Percentiles rank a stretch among this genome's conserved stretches.
Conservation (phyloP, 2,797 vertebrate species). For the Thalassophryne amazonica region DNA sequence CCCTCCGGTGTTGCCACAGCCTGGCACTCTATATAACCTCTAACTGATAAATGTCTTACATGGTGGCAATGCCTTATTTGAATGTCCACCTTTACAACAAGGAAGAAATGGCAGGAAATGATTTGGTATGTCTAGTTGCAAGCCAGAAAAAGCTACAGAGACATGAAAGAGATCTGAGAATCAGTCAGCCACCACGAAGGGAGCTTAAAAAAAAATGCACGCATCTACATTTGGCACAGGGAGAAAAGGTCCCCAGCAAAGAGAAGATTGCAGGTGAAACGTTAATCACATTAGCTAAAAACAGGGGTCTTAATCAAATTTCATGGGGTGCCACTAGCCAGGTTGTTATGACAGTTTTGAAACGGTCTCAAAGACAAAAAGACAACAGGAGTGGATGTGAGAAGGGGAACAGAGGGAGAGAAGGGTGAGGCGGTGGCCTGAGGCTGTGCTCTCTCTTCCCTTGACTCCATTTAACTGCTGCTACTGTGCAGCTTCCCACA, state of each 20-base stretch:
- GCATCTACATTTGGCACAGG: constrained; percentile 44
- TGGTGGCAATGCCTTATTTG: no score
- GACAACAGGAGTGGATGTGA: background rate
- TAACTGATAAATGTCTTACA: no score
- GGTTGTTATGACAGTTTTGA: background rate
- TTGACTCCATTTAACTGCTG: constrained; percentile 48
- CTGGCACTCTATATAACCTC: no score
- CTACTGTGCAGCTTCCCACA: constrained; percentile 1
- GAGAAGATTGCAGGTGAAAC: constrained; percentile 25
- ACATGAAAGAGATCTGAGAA: constrained; percentile 9
- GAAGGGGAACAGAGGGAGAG: background rate
- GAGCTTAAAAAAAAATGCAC: constrained; percentile 55
- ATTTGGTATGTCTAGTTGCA: no score
- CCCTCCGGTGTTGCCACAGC: no score
- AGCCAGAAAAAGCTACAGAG: no score
- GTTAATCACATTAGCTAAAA: constrained; percentile 4
- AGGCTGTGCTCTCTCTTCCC: constrained; percentile 17
- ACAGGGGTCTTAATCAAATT: background rate
- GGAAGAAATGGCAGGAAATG: no score
- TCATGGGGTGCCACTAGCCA: no score
- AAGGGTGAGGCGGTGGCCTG: constrained; percentile 11
- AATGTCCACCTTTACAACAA: no score
- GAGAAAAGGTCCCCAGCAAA: constrained; percentile 11
- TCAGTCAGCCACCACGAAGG: constrained; percentile 8
- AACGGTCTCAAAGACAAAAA: background rate